Evolutionary conservation across 2,113 vertebrate genomes (phyloP).

Genomic region (Himantopus leucocephalus): DNA sequence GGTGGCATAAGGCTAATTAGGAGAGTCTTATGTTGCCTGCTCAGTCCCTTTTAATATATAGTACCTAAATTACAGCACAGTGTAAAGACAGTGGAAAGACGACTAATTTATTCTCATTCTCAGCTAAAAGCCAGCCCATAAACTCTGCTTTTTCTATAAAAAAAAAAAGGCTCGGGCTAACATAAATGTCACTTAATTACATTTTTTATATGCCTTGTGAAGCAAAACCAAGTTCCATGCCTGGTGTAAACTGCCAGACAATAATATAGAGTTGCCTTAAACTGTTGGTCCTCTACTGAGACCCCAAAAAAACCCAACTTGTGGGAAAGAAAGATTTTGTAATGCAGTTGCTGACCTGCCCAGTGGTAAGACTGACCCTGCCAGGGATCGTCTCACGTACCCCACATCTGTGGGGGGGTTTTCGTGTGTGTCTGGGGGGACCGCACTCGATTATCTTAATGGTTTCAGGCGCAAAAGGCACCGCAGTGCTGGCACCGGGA

Average conservation of each 20-base stretch:
- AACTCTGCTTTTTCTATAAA: not conserved
- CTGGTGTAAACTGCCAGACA: not conserved
- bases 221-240: not conserved
- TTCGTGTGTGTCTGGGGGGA: not conserved
- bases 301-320: accelerated
- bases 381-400: not conserved
- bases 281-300: not conserved
- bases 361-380: not conserved
- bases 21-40: not conserved
- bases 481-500: accelerated
- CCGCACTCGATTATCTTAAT: accelerated
- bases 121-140: not conserved
- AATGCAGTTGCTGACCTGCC: not conserved
- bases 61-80: not conserved
- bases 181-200: not conserved
- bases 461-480: not conserved
- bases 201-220: not conserved
- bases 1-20: not conserved
- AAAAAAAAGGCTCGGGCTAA: not conserved
- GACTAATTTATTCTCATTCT: not conserved
- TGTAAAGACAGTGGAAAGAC: not conserved
- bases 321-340: not conserved
- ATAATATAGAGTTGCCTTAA: not conserved
- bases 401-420: accelerated
- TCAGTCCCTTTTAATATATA: not conserved